These are phyloP conservation scores for Drosophila barbarae DNA, from an alignment of 2,888 invertebrate genomes.

Conservation along the genomic window DNA sequence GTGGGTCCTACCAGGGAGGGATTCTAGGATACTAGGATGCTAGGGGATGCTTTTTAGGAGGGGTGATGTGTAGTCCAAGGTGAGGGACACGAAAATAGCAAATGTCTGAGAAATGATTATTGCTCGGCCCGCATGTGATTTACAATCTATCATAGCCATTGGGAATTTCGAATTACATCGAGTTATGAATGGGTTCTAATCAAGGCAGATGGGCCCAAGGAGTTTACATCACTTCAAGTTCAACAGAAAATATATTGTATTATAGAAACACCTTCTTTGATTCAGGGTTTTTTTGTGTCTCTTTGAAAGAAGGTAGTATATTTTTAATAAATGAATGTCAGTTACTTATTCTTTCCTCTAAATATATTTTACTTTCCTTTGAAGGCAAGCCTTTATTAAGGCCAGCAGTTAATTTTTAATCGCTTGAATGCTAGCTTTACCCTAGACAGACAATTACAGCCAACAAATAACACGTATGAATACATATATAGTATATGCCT, in stretches of 20 bases:
- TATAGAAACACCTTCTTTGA: neutral
- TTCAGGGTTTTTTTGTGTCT: neutral
- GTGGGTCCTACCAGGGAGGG: neutral
- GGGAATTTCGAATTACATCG: conserved; percentile 48
- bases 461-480: conserved; percentile 21
- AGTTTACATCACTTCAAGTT: conserved; percentile 4
- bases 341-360: neutral
- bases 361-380: neutral
- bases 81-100: conserved; percentile 49
- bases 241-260: neutral
- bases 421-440: neutral
- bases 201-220: conserved; percentile 5
- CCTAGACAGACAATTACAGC: conserved; percentile 31
- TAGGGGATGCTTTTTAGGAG: neutral
- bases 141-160: conserved; percentile 43
- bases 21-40: neutral
- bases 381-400: neutral
- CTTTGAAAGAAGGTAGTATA: neutral
- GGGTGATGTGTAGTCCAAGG: conserved; percentile 5
- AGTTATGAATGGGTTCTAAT: conserved; percentile 38
- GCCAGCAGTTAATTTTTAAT: conserved; percentile 11
- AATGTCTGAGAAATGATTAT: conserved; percentile 67
- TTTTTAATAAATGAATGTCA: neutral
- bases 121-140: conserved; percentile 38
- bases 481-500: neutral